Percentiles rank a stretch among this genome's conserved stretches.
These are phyloP conservation scores for Himalopsyche japonica DNA, from an alignment of 2,888 invertebrate genomes.

Conservation along the genomic window DNA sequence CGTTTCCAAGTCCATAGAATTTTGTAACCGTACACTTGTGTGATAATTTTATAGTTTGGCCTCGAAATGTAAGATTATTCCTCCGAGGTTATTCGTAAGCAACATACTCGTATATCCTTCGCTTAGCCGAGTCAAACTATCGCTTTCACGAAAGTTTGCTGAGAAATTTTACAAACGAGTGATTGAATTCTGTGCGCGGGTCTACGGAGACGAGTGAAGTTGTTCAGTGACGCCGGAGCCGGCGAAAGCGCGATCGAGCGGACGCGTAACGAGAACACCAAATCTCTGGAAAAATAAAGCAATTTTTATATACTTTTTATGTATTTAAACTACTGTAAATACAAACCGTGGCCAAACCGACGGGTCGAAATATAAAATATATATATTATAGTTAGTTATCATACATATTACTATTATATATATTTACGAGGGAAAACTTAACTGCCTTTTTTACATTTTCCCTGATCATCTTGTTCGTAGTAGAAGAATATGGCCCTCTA, in stretches of 20 bases:
- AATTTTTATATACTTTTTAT: conserved; percentile 36
- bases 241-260: not conserved
- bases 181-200: not conserved
- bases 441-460: not conserved
- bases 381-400: not conserved
- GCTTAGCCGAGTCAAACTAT: too few species aligned
- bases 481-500: not conserved
- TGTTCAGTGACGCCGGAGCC: not conserved
- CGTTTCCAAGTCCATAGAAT: too few species aligned
- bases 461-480: not conserved
- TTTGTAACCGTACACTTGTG: too few species aligned
- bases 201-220: not conserved
- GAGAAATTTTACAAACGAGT: not conserved
- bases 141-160: too few species aligned
- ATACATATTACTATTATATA: not conserved
- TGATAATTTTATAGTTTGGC: too few species aligned
- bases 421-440: not conserved
- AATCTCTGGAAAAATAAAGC: conserved; percentile 26
- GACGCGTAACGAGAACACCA: not conserved
- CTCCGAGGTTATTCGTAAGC: too few species aligned
- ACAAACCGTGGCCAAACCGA: not conserved
- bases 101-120: too few species aligned
- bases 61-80: too few species aligned
- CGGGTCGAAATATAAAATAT: not conserved
- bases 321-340: conserved; percentile 10